Conservation (phyloP, 2,797 vertebrate genomes). For the Pipistrellus pygmaeus region DNA sequence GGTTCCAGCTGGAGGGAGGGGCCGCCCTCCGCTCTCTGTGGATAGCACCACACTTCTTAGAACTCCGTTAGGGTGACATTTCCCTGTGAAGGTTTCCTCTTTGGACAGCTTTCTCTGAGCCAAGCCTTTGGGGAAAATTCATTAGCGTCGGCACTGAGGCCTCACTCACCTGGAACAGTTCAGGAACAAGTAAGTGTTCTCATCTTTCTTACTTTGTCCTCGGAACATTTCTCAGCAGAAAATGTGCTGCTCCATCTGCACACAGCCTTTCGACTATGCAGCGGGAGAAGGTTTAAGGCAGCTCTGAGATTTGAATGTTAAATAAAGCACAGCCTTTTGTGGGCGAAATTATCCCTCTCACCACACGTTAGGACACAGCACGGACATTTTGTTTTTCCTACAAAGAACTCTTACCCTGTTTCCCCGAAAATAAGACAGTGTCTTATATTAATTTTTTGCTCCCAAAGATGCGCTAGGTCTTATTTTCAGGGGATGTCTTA, state of each 20-base stretch:
- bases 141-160: not conserved
- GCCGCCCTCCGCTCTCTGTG: not conserved
- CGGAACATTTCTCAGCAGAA: slow-evolving; percentile 55
- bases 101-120: slow-evolving; percentile 20
- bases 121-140: slow-evolving; percentile 37
- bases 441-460: too few species aligned
- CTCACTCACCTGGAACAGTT: slow-evolving; percentile 34
- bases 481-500: too few species aligned
- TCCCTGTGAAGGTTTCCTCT: not conserved
- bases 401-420: not conserved
- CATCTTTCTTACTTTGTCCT: slow-evolving; percentile 47
- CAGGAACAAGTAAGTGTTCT: slow-evolving; percentile 15
- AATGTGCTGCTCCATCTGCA: not conserved
- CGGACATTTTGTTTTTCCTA: not conserved
- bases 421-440: too few species aligned
- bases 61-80: not conserved
- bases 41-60: not conserved
- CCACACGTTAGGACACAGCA: not conserved
- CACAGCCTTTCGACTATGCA: not conserved
- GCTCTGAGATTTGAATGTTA: slow-evolving; percentile 7
- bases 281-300: not conserved
- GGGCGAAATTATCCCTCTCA: not conserved
- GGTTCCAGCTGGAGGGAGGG: not conserved
- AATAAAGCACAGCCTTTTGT: not conserved
- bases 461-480: too few species aligned